Evolutionary conservation across 30 jellyfish, hydroid and myxozoan genomes (phyloP), one percentile per base, ranked within the genome.

Genomic region (Hydractinia echinata): DNA sequence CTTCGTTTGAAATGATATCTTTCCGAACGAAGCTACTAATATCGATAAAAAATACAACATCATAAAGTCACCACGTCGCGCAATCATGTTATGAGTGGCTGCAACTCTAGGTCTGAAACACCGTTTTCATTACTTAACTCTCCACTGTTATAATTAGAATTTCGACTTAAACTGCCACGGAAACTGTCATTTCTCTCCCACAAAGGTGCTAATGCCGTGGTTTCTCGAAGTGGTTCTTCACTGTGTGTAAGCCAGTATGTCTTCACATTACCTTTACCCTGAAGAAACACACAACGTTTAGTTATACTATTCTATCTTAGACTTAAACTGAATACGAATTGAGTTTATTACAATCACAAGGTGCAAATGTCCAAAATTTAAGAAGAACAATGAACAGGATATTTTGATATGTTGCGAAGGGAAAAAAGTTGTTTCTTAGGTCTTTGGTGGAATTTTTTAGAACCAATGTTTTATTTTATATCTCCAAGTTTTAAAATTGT

Each of bases 261-360:
- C 5, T 68, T 68, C 4, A 76, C 62, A 54, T 79, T 79, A 11
- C 96, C 96, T 79, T 89, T 89, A n/a, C 96, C 96, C 96, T 89
- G 56, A n/a, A 80, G 20, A 60, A 60, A 60, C n/a, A 60, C 20
- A 60, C 70, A 60, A 30, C 44, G 2, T 30, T 30, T 30, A 30
- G 44, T 30, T 30, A 30, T 30, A 30, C 44, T 30, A 30, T 30
- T 30, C 44, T 30, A 30, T 2, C 44, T 30, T 30, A 30, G 44
- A 30, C 44, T 30, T 30, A 30, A 30, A 30, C 44, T 30, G 44
- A 30, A 79, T 16, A 14, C 16, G 85, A 19, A 10, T 11, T 10
- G 16, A 73, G 13, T 10, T 14, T 15, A 20, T 10, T 50, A 14
- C 15, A 73, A 13, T 10, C 14, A 77, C 76, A 73, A 68, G 21